Evolutionary conservation across 1,140 invertebrate species (phyloP).

Genomic region (Leptinotarsa texana): DNA sequence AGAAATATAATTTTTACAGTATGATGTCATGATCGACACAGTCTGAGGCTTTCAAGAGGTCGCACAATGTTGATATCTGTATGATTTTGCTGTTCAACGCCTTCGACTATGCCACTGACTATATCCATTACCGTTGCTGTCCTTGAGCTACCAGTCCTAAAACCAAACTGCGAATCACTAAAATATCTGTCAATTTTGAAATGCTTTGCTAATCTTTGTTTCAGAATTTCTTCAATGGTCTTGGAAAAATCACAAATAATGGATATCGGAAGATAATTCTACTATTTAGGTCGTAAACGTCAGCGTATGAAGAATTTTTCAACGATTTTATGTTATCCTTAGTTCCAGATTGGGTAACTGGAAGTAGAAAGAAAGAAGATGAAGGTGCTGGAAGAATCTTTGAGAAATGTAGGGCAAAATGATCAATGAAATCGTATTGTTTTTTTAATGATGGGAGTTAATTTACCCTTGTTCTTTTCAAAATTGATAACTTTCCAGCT

Average conservation of each 20-base stretch:
- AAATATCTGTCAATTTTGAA: neutral
- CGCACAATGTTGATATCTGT: conserved; percentile 24
- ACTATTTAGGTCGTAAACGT: conserved; percentile 5
- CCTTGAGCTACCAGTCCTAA: neutral
- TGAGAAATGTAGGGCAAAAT: neutral
- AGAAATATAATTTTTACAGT: conserved; percentile 11
- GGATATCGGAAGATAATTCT: neutral
- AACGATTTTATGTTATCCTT: neutral
- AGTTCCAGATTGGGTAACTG: neutral
- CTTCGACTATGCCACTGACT: conserved; percentile 22
- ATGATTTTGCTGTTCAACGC: conserved; percentile 24
- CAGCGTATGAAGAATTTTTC: conserved; percentile 11
- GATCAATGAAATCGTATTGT: no score
- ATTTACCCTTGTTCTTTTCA: no score
- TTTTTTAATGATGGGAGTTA: no score
- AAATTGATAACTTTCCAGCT: no score
- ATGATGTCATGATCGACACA: conserved; percentile 32
- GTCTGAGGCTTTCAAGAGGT: conserved; percentile 36
- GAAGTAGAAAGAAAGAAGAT: neutral
- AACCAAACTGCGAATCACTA: neutral
- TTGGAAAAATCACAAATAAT: neutral
- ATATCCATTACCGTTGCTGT: conserved; percentile 6
- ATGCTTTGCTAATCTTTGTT: neutral
- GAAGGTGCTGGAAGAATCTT: conserved; percentile 10
- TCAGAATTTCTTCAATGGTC: no score